These are phyloP conservation scores for Drosophila colorata DNA, from an alignment of 2,888 invertebrate species.

Conservation along the genomic window DNA sequence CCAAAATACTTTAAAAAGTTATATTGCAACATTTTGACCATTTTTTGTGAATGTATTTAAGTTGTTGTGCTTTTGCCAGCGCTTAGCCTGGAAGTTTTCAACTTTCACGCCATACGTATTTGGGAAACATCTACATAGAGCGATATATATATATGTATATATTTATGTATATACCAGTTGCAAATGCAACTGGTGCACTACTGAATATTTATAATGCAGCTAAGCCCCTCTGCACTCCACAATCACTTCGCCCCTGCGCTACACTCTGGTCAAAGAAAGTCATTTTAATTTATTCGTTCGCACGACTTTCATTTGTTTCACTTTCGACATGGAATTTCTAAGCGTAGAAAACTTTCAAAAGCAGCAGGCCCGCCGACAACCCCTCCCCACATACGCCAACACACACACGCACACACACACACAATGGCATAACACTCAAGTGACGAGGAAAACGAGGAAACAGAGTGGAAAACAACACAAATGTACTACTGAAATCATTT, in stretches of 20 bases:
- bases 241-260: constrained; percentile 8
- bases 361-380: constrained; percentile 2
- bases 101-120: constrained; percentile 4
- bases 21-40: background rate
- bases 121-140: constrained; percentile 12
- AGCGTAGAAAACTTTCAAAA: constrained; percentile 29
- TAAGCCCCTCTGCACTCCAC: background rate
- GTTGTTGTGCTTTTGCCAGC: constrained; percentile 4
- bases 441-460: constrained; percentile 35
- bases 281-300: constrained; percentile 69
- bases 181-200: constrained; percentile 63
- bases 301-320: constrained; percentile 77
- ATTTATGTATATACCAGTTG: background rate
- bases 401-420: background rate
- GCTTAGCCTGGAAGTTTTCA: constrained; percentile 3
- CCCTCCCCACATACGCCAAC: background rate
- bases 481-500: constrained; percentile 39
- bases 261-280: constrained; percentile 53
- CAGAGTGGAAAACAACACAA: constrained; percentile 47
- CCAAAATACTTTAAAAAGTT: too few relatives aligned
- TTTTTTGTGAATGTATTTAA: background rate
- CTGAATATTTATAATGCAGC: constrained; percentile 68
- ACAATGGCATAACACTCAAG: constrained; percentile 32
- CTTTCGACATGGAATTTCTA: constrained; percentile 58
- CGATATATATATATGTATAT: background rate